These are phyloP conservation scores for Psilopogon haemacephalus DNA, from an alignment of 2,113 vertebrate species.

Conservation along the genomic window DNA sequence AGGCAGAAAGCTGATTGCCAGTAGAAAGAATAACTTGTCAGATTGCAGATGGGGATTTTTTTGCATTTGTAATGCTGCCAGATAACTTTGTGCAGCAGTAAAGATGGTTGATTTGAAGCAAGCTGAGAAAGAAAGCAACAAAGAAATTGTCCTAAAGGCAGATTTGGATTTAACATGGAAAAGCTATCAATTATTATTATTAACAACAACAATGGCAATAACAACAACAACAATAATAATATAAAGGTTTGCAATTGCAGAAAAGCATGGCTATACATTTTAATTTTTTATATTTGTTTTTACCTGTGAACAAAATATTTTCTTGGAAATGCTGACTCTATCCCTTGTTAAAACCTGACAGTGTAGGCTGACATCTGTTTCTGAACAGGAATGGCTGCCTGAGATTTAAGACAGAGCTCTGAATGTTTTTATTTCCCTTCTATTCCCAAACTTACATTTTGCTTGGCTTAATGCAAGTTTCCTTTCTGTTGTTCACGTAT, in stretches of 20 bases:
- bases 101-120: background rate
- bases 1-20: background rate
- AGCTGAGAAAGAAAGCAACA: background rate
- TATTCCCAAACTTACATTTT: background rate
- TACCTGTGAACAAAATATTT: background rate
- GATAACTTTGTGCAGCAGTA: background rate
- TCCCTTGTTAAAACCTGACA: background rate
- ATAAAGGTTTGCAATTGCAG: background rate
- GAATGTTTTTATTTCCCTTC: background rate
- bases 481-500: accelerated
- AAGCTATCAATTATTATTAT: background rate
- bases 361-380: background rate
- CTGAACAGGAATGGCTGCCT: background rate
- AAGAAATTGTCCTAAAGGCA: background rate
- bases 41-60: background rate
- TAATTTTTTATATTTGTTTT: background rate
- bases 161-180: background rate
- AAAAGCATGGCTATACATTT: background rate
- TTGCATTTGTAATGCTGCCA: background rate
- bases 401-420: background rate
- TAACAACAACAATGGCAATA: too few species aligned
- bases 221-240: too few species aligned
- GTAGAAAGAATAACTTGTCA: background rate
- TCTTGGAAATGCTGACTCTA: background rate
- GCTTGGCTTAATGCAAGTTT: background rate